Conservation (phyloP, 2,888 invertebrate species). For the Diaprepes abbreviatus region DNA sequence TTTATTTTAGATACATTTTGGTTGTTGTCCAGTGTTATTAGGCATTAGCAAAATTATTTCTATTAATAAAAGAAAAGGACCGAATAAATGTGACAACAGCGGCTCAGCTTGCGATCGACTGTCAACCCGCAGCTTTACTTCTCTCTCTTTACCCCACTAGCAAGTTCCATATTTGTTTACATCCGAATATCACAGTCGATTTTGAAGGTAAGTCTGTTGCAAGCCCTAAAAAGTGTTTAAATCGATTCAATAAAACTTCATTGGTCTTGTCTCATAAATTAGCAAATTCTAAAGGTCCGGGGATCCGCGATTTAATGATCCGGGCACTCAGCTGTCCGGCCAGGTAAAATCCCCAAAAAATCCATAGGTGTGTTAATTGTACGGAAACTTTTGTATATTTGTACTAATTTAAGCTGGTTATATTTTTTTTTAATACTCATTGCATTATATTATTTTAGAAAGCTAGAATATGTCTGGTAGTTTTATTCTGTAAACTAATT, state of each 20-base stretch:
- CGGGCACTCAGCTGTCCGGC: slow-evolving; percentile 39
- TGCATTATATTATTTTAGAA: too few relatives aligned
- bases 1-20: too few relatives aligned
- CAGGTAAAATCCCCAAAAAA: slow-evolving; percentile 39
- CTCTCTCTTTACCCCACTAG: neutral
- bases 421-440: too few relatives aligned
- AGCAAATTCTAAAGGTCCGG: slow-evolving; percentile 24
- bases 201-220: slow-evolving; percentile 19
- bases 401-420: too few relatives aligned
- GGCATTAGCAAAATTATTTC: too few relatives aligned
- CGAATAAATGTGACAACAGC: slow-evolving; percentile 22
- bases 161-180: slow-evolving; percentile 45
- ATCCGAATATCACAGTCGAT: slow-evolving; percentile 13
- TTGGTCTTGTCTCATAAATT: slow-evolving; percentile 39
- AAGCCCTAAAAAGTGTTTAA: slow-evolving; percentile 10
- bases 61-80: neutral
- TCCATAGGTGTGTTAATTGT: slow-evolving; percentile 23
- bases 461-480: too few relatives aligned
- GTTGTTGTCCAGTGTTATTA: too few relatives aligned
- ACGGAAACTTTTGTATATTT: slow-evolving; percentile 8
- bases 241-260: slow-evolving; percentile 16
- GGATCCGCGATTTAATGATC: slow-evolving; percentile 32
- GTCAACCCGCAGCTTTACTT: slow-evolving; percentile 9
- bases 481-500: too few relatives aligned
- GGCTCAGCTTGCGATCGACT: slow-evolving; percentile 8